Conservation (phyloP, 2,888 invertebrate genomes). For the Gnatocerus cornutus region DNA sequence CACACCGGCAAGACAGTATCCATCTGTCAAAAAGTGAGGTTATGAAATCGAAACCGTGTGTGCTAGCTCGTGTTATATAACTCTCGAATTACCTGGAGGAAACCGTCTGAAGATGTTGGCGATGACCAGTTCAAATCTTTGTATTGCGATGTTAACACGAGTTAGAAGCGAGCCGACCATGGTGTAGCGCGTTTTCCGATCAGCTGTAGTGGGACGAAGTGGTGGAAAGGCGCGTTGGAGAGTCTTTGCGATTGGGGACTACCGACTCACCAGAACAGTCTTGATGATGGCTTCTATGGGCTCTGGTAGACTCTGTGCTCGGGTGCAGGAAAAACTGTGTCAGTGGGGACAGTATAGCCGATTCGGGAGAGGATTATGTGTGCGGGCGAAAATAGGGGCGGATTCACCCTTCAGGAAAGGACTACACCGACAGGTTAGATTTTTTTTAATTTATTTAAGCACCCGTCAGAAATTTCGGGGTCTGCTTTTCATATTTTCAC, state of each 20-base stretch:
- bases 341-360: conserved; percentile 79
- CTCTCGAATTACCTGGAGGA: conserved; percentile 70
- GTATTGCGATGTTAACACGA: conserved; percentile 68
- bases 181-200: conserved; percentile 52
- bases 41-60: conserved; percentile 50
- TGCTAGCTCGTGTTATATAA: conserved; percentile 50
- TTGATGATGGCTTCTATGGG: conserved; percentile 89
- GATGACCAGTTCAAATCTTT: conserved; percentile 70
- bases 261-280: conserved; percentile 77
- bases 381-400: conserved; percentile 79
- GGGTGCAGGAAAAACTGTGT: conserved; percentile 87
- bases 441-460: background rate
- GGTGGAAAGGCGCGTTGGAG: conserved; percentile 58
- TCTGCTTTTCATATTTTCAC: background rate
- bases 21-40: conserved; percentile 63
- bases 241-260: conserved; percentile 55
- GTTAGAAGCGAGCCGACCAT: conserved; percentile 66
- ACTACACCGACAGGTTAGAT: conserved; percentile 70
- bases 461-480: background rate
- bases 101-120: conserved; percentile 67
- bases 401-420: conserved; percentile 70
- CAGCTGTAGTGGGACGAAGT: conserved; percentile 58
- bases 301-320: conserved; percentile 87
- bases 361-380: conserved; percentile 68
- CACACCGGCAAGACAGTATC: conserved; percentile 62